Evolutionary conservation across 2,113 vertebrate species (phyloP).

Genomic region (Oncorhynchus kisutch): DNA sequence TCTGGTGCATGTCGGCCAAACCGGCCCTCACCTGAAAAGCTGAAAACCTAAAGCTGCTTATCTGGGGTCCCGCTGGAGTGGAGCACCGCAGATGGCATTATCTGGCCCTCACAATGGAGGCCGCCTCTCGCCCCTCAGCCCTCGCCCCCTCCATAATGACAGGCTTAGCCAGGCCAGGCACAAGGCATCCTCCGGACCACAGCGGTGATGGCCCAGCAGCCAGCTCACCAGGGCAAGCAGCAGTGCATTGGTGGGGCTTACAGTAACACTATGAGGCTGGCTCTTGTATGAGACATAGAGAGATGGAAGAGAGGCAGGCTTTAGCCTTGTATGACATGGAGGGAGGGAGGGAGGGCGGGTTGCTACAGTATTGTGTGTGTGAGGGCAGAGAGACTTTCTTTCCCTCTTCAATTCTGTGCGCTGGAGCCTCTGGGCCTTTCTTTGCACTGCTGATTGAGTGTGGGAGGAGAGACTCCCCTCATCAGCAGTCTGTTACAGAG

Average conservation of each 20-base stretch:
- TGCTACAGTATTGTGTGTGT: background rate
- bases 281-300: conserved; percentile 7
- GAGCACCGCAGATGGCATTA: conserved; percentile 29
- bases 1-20: conserved; percentile 48
- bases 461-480: conserved; percentile 56
- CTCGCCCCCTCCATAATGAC: conserved; percentile 32
- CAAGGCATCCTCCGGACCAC: conserved; percentile 25
- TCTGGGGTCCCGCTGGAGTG: conserved; percentile 41
- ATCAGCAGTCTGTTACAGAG: conserved; percentile 65
- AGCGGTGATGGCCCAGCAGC: conserved; percentile 28
- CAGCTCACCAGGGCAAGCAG: conserved; percentile 6
- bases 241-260: background rate
- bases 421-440: conserved; percentile 38
- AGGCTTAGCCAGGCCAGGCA: conserved; percentile 45
- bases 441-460: conserved; percentile 55
- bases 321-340: background rate
- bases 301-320: background rate
- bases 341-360: background rate
- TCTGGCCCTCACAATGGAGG: conserved; percentile 23
- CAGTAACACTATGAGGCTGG: background rate
- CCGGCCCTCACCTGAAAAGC: conserved; percentile 52
- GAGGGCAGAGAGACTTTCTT: conserved; percentile 1
- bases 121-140: background rate
- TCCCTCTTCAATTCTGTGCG: background rate
- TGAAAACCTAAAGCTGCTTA: conserved; percentile 51